phyloP scores from a whole-genome alignment of 2,888 invertebrate species.

The Tipula confusa region DNA sequence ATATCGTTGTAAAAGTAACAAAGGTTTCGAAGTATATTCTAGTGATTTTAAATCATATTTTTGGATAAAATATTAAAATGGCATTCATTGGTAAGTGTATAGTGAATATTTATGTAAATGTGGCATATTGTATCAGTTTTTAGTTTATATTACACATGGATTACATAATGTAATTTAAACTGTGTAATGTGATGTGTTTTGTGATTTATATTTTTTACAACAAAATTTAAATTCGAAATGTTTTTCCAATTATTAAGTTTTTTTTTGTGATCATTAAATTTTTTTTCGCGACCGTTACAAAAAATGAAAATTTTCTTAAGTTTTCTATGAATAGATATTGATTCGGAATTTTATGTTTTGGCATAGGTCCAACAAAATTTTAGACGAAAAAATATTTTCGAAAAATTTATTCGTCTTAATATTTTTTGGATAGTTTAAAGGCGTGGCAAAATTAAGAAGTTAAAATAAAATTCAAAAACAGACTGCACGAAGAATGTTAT shows the following conservation, averaged over 20 bases:
- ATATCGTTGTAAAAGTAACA: background rate
- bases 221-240: background rate
- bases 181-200: background rate
- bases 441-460: background rate
- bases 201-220: background rate
- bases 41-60: background rate
- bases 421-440: background rate
- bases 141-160: background rate
- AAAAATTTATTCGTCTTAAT: background rate
- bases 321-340: background rate
- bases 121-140: too few relatives aligned
- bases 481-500: background rate
- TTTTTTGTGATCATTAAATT: background rate
- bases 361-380: background rate
- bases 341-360: background rate
- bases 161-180: background rate
- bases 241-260: background rate
- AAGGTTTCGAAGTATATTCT: too few relatives aligned
- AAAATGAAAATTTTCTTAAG: background rate
- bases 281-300: background rate
- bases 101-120: too few relatives aligned
- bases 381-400: background rate
- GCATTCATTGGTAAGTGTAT: background rate
- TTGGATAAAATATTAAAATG: background rate
- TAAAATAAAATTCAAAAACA: background rate